Evolutionary conservation across 2,797 vertebrate genomes (phyloP), one percentile per base, ranked within the genome.

Genomic region (Tenualosa ilisha): DNA sequence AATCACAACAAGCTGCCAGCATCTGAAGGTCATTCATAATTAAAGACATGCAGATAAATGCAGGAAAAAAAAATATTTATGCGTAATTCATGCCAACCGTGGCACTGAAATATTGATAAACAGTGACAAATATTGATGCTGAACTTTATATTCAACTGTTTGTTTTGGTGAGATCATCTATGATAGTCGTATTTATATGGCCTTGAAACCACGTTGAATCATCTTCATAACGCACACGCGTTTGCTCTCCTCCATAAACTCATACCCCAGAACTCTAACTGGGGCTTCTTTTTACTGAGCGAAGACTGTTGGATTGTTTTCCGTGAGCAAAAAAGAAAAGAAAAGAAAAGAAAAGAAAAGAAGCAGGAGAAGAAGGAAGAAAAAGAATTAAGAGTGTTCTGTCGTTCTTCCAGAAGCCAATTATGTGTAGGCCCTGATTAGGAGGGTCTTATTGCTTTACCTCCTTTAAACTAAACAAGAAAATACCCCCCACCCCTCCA

Each of bases 351-450:
- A 49, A 31, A 31, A 31, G 31, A 31, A 31, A 31, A 31, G 31
- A 31, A 31, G 31, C 72, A 22, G 37, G 37, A 65, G 56, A 65
- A 24, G n/a, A 24, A 24, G 22, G 20, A 17, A 7, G 81, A 26
- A 61, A 81, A 26, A 3, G 6, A n/a, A 26, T 59, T 59, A 15
- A 63, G 50, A 59, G 82, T 31, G 50, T 65, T 31, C 26, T 84
- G 81, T 49, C 13, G 65, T 84, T 84, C 84, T 49, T 88, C 85
- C 82, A 46, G 61, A 31, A 84, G 59, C 46, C 83, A 82, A 88
- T 87, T 86, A 86, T 81, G 46, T 53, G 26, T 81, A 40, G 82
- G 54, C 81, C 81, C 86, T 88, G 84, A 88, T 89, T 88, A 63
- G 75, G 24, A 24, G 51, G 26, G 37, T 84, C 84, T 65, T 86